Evolutionary conservation across 2,797 vertebrate genomes (phyloP), one percentile per base, ranked within the genome.

Genomic region (Amphiprion clarkii): DNA sequence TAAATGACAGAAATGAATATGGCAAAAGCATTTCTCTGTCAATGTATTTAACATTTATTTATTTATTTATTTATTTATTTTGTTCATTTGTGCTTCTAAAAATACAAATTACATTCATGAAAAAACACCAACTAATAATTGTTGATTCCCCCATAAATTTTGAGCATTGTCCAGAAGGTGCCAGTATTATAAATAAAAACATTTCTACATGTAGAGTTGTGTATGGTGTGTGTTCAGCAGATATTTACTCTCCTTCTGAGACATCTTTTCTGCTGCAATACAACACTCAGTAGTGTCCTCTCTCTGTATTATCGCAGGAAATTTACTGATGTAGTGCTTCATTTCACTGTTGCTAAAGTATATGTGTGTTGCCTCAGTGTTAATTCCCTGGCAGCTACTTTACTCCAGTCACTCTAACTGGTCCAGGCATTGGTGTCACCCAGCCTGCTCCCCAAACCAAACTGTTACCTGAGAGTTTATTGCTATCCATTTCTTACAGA

Each of bases 381-480:
- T 78, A 75, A 77, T 87, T 80, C 81, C 72, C 79, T 13, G 67
- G 76, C 48, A 86, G 71, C 78, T 42, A 49, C 67, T 83, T 70
- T 75, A 53, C 39, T 55, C 74, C 58, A 48, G 69, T 64, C 59
- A 25, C 17, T 64, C 36, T 51, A 52, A 59, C 71, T 66, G 68
- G 62, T 81, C 40, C 33, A 76, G 82, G 69, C 62, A 60, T 58
- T 61, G 1, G 7, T 57, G 57, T 66, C 59, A 65, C 61, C 14
- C 65, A 17, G 39, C 21, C 74, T 49, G 78, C 61, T 72, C 67
- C 66, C 74, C 60, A 67, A 78, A 60, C 76, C 76, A 78, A 73
- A 67, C 70, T 68, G 76, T 82, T 79, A 86, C 82, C 69, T 84
- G 76, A 29, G 75, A 83, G 67, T 83, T 76, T 79, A 79, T 74